Conservation (phyloP, 1,140 invertebrate species). For the Drosophila kanapiae region DNA sequence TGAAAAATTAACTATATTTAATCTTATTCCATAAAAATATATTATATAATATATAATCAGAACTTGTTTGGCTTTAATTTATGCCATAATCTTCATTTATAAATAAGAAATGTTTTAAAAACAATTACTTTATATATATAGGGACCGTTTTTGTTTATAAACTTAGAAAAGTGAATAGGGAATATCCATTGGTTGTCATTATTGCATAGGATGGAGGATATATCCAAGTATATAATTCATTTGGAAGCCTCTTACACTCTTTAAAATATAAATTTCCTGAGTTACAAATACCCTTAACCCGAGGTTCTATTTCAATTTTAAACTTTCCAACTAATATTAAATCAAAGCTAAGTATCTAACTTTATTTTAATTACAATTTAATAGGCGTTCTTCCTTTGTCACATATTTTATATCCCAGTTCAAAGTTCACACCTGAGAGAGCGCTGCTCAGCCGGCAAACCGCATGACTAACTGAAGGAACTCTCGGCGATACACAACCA, state of each 20-base stretch:
- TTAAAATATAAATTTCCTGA: not conserved
- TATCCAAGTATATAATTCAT: not conserved
- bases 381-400: too few relatives aligned
- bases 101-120: too few relatives aligned
- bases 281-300: not conserved
- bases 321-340: too few relatives aligned
- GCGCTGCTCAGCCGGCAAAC: not conserved
- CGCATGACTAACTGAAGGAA: conserved; percentile 36
- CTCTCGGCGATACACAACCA: conserved; percentile 18
- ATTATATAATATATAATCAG: too few relatives aligned
- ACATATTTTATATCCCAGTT: not conserved
- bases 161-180: too few relatives aligned
- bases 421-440: conserved; percentile 30
- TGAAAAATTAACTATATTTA: not conserved
- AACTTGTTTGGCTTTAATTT: not conserved
- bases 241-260: not conserved
- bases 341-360: not conserved
- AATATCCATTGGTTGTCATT: not conserved
- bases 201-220: not conserved
- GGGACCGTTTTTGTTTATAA: too few relatives aligned
- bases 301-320: too few relatives aligned
- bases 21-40: not conserved
- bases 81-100: not conserved
- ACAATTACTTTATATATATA: not conserved
- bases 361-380: not conserved